Base-by-base conservation (phyloP, 2,797 vertebrate genomes). In the Enteromius anoplus region DNA sequence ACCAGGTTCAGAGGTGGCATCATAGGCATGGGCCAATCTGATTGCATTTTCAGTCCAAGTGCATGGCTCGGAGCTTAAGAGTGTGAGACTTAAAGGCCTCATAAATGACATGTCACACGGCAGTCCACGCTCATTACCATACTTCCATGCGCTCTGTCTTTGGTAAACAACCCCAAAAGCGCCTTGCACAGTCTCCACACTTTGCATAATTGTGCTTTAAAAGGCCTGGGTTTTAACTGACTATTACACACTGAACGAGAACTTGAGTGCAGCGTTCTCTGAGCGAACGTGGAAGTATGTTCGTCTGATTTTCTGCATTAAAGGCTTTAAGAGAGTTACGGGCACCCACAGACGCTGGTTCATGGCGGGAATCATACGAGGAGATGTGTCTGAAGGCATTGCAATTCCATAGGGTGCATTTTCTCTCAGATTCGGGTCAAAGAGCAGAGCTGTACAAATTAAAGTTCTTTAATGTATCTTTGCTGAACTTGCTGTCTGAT, bases 1-100 rank as follows among this genome's bases (percentile, higher is more conserved):
- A 91, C 85, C 79, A 84, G 85, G 91, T 91, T 92, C 89, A 90
- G 80, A 87, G 92, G 89, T 92, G 85, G 75, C 85, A 89, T 91
- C 84, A 88, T 71, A 60, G 37, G 80, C 82, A 84, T 10, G 6
- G 45, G 84, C 75, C 84, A 88, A 87, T 90, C 86, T 79, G 77
- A 89, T 84, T 70, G 77, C 84, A 85, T 89, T 91, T 90, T 87
- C 83, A 87, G 88, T 88, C 86, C 64, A 88, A 91, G 89, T 87
- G 88, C 85, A 88, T 47, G 37, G 55, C 78, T 85, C 84, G 84
- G 77, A 32, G 68, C 87, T 84, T 88, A 2, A 82, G 49, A 75
- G 10, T 55, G 71, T n/a, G 12, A 32, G 71, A 45, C 81, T 69
- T 55, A 34, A 82, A 82, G 72, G 19, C 64, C 26, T 42, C 12